Percentiles rank a stretch among this genome's conserved stretches.
phyloP scores from a whole-genome alignment of 2,113 vertebrate genomes.

The Isichthys henryi region DNA sequence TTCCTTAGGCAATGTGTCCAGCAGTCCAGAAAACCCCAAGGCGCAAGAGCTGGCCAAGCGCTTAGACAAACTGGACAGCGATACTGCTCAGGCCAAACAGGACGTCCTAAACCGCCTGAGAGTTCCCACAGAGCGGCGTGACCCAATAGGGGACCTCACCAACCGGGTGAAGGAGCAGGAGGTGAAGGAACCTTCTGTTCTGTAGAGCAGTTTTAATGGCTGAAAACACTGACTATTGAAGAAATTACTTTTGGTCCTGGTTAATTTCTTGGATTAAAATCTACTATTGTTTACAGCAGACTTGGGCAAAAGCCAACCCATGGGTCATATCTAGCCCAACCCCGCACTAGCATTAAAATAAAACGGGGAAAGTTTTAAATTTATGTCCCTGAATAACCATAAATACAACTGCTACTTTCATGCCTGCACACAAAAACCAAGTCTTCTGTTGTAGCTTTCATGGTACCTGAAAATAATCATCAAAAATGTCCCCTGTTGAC shows the following conservation, averaged over 20 bases:
- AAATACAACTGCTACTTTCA: background rate
- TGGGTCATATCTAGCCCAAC: background rate
- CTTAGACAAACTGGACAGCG: constrained; percentile 61
- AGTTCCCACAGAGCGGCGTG: constrained; percentile 59
- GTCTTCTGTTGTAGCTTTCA: background rate
- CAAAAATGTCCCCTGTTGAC: background rate
- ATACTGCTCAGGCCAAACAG: constrained; percentile 62
- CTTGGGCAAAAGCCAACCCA: background rate
- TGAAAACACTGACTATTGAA: background rate
- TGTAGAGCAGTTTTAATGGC: background rate
- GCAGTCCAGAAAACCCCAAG: constrained; percentile 55
- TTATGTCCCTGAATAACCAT: background rate
- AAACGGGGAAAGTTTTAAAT: background rate
- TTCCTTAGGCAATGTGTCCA: constrained; percentile 43
- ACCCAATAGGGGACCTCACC: constrained; percentile 66
- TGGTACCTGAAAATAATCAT: background rate
- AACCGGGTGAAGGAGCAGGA: constrained; percentile 71
- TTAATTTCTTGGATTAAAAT: background rate
- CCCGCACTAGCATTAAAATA: background rate
- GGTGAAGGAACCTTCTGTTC: constrained; percentile 47
- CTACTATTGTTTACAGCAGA: background rate
- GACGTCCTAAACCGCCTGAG: constrained; percentile 62
- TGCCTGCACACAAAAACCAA: background rate
- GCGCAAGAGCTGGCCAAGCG: constrained; percentile 50
- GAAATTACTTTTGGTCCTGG: background rate